These are phyloP conservation scores for Conops quadrifasciatus DNA, from an alignment of 2,888 invertebrate genomes.

Conservation along the genomic window DNA sequence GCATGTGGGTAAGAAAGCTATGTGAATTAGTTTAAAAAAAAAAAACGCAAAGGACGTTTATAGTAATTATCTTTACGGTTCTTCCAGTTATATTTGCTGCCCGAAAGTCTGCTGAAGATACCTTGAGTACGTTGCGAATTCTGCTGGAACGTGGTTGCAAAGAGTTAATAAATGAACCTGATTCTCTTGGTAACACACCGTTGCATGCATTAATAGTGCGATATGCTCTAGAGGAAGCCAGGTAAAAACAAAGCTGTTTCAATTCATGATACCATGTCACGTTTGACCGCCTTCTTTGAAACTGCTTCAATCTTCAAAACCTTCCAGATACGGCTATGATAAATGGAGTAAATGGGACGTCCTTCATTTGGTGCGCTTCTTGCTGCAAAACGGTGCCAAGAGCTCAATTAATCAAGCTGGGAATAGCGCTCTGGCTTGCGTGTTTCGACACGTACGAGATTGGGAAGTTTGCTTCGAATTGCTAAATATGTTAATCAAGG, in stretches of 20 bases:
- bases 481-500: conserved; percentile 64
- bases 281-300: background rate
- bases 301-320: background rate
- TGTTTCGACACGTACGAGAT: conserved; percentile 75
- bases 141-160: conserved; percentile 77
- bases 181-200: conserved; percentile 78
- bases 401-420: conserved; percentile 76
- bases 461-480: conserved; percentile 71
- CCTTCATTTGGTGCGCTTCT: conserved; percentile 72
- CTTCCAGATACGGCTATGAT: conserved; percentile 54
- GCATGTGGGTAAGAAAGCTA: conserved; percentile 68
- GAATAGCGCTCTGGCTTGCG: conserved; percentile 76
- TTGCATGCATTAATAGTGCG: conserved; percentile 73
- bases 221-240: conserved; percentile 75
- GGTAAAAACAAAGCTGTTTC: conserved; percentile 44
- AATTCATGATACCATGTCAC: background rate
- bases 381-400: conserved; percentile 73
- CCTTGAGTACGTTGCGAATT: conserved; percentile 73
- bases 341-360: conserved; percentile 81
- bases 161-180: conserved; percentile 76
- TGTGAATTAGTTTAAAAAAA: too few relatives aligned
- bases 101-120: conserved; percentile 76
- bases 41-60: background rate
- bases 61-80: background rate
- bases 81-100: conserved; percentile 72